Evolutionary conservation across 2,797 vertebrate species (phyloP).

Genomic region (Micrastur ruficollis): DNA sequence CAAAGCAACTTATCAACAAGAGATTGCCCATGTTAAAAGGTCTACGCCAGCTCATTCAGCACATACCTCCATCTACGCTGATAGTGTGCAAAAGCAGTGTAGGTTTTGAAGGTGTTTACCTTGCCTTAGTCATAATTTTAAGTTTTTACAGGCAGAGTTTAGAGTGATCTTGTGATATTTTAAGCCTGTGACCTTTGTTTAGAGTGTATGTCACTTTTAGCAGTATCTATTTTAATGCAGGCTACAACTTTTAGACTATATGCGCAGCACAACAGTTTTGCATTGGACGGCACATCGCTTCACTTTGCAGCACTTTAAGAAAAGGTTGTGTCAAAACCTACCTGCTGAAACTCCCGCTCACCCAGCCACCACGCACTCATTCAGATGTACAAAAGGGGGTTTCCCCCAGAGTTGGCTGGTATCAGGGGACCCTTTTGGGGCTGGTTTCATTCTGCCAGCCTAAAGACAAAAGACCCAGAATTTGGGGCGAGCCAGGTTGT

Average conservation of each 20-base stretch:
- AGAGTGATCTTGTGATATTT: constrained; percentile 20
- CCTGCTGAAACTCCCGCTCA: not conserved
- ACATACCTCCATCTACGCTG: rapidly evolving
- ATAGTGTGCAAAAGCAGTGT: not conserved
- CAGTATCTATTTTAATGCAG: constrained; percentile 47
- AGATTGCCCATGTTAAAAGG: not conserved
- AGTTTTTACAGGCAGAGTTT: constrained; percentile 35
- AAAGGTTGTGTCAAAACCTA: not conserved
- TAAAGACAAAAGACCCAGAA: not conserved
- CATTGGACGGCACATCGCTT: not conserved
- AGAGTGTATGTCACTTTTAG: not conserved
- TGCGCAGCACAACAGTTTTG: not conserved
- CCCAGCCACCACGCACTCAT: not conserved
- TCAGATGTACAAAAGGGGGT: not conserved
- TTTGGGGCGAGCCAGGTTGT: not conserved
- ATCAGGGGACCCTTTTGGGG: not conserved
- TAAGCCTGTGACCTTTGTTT: constrained; percentile 51
- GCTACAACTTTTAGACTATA: not conserved
- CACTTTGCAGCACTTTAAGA: not conserved
- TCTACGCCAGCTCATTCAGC: not conserved
- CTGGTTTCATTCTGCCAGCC: not conserved
- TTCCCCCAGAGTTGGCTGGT: not conserved
- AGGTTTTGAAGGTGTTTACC: not conserved
- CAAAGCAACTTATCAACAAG: not conserved
- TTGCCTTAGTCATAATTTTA: constrained; percentile 2